Evolutionary conservation across 2,797 vertebrate genomes (phyloP).

Genomic region (Hyperoplus lanceolatus): DNA sequence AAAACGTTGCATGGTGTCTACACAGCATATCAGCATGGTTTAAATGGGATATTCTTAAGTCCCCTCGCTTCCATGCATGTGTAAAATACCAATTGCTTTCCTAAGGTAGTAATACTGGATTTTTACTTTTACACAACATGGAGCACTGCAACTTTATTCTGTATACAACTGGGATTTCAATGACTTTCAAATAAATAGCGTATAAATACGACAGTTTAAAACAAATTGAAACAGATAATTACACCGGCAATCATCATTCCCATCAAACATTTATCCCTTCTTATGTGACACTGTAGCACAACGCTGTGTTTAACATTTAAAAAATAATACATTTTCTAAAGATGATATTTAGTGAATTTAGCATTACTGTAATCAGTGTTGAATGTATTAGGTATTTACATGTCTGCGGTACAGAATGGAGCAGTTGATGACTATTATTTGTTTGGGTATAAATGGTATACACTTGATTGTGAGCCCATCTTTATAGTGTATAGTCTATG

Average conservation of each 20-base stretch:
- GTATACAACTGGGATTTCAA: background rate
- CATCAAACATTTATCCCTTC: background rate
- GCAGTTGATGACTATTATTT: background rate
- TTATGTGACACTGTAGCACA: background rate
- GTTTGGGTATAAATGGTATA: background rate
- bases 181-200: background rate
- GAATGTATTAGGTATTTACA: background rate
- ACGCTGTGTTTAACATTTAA: background rate
- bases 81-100: slow-evolving; percentile 55
- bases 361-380: background rate
- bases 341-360: background rate
- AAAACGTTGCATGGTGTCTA: slow-evolving; percentile 60
- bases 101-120: slow-evolving; percentile 22
- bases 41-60: slow-evolving; percentile 65
- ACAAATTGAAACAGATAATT: background rate
- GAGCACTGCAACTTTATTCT: background rate
- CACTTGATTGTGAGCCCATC: slow-evolving; percentile 7
- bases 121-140: background rate
- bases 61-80: slow-evolving; percentile 34
- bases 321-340: background rate
- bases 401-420: background rate
- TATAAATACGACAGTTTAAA: background rate
- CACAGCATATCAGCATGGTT: slow-evolving; percentile 62
- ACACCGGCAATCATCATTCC: background rate
- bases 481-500: slow-evolving; percentile 3